Base-by-base conservation (phyloP, 2,113 vertebrate species). In the Pteruthius melanotis region DNA sequence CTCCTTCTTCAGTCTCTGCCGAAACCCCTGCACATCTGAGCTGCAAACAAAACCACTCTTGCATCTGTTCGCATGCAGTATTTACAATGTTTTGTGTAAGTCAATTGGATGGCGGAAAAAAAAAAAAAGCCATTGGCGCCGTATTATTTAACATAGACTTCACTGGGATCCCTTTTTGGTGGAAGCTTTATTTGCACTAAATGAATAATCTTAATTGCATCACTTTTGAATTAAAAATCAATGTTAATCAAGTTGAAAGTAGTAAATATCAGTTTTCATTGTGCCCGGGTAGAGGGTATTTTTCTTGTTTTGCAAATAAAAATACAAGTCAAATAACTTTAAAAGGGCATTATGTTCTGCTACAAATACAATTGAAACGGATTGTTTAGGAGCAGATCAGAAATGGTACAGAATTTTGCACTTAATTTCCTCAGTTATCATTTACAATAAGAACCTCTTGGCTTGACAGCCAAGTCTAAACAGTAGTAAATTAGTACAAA, bases 141-240 rank as follows among this genome's bases (percentile, higher is more conserved):
- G 93, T 95, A 83, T 98, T 98, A 97, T 98, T 98, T 97, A 96
- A 97, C 96, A 96, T 77, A 97, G 97, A 98, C 97, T 98, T 97
- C 97, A 96, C 92, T 94, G 90, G 91, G 68, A 87, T 94, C 91
- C 85, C 94, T 96, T 98, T 98, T 93, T 90, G 88, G 95, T 96
- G 90, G 97, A 89, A 98, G 98, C 98, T 98, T 98, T 98, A 98
- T 98, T 98, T 98, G 97, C 94, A 98, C 98, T 98, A 98, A 98
- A 99, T 98, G 98, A 99, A 98, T 98, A 98, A 98, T 98, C 98
- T 98, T 98, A 99, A 99, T 99, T 99, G 98, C 98, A 98, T 98
- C 97, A 97, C 97, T 97, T 97, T 97, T 97, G 98, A 99, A 98
- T 99, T 98, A 99, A 99, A 99, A 99, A 98, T 99, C 99, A 98